These are phyloP conservation scores for Chionomys nivalis DNA, from an alignment of 2,113 vertebrate species.

Conservation along the genomic window DNA sequence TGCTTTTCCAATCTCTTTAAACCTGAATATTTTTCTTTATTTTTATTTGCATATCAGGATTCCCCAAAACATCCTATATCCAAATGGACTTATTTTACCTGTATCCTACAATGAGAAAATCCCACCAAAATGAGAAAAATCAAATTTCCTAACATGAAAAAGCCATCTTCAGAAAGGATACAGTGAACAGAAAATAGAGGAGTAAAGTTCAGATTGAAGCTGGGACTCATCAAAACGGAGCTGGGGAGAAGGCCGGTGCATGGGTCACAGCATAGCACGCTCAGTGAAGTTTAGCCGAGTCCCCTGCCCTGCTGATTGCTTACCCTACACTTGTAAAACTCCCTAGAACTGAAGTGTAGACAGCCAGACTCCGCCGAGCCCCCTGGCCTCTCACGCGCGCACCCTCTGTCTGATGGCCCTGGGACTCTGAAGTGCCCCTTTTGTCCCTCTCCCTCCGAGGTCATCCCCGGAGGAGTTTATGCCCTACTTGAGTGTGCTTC, in stretches of 20 bases:
- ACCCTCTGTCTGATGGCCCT: slow-evolving; percentile 61
- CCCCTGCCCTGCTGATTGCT: background rate
- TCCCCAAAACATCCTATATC: background rate
- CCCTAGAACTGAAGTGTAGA: background rate
- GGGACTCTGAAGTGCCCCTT: slow-evolving; percentile 47
- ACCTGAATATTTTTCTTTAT: background rate
- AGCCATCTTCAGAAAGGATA: background rate
- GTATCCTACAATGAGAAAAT: background rate
- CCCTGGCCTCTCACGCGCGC: background rate
- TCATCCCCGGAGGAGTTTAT: slow-evolving; percentile 37
- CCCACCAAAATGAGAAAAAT: background rate
- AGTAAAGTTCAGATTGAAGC: background rate
- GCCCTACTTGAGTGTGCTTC: background rate
- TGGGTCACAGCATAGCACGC: background rate
- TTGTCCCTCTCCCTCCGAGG: slow-evolving; percentile 45
- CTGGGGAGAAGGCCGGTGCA: background rate
- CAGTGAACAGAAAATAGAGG: background rate
- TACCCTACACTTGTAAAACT: slow-evolving; percentile 7
- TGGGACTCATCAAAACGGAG: background rate
- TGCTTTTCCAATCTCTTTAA: background rate
- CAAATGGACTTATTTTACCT: background rate
- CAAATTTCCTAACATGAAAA: slow-evolving; percentile 40
- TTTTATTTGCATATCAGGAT: background rate
- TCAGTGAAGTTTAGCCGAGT: background rate
- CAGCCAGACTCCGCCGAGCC: background rate